Evolutionary conservation across 2,113 vertebrate species (phyloP).

Genomic region (Arvicanthis niloticus): DNA sequence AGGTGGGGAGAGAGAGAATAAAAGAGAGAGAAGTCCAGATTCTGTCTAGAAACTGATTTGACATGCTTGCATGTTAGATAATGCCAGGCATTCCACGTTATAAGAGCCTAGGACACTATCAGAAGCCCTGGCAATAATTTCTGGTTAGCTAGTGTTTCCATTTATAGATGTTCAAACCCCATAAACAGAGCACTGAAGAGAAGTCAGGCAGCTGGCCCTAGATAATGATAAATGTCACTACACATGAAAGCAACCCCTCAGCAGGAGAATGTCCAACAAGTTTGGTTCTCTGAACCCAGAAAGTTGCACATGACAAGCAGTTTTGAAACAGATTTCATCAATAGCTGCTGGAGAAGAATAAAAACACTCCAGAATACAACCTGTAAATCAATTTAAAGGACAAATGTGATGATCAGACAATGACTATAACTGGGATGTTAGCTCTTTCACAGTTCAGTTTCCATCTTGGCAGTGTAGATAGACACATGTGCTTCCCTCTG

Average conservation of each 20-base stretch:
- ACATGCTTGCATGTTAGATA: slow-evolving; percentile 84
- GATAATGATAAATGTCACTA: slow-evolving; percentile 89
- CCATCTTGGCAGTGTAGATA: neutral
- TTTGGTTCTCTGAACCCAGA: slow-evolving; percentile 32
- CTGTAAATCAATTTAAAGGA: slow-evolving; percentile 47
- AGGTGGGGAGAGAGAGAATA: neutral
- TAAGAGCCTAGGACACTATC: slow-evolving; percentile 86
- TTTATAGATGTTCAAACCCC: slow-evolving; percentile 94
- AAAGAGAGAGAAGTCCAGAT: slow-evolving; percentile 64
- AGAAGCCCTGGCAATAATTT: slow-evolving; percentile 87
- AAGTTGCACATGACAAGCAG: slow-evolving; percentile 35
- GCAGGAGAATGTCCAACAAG: slow-evolving; percentile 58
- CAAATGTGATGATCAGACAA: neutral
- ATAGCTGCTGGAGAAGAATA: neutral
- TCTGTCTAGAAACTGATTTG: slow-evolving; percentile 81
- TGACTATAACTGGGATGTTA: neutral
- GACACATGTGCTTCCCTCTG: neutral
- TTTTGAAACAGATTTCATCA: slow-evolving; percentile 42
- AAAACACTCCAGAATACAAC: neutral
- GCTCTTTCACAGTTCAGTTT: neutral
- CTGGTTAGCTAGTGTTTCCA: slow-evolving; percentile 91
- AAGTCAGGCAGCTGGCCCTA: slow-evolving; percentile 88
- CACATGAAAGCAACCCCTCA: slow-evolving; percentile 77
- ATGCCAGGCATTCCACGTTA: slow-evolving; percentile 81
- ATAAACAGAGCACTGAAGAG: slow-evolving; percentile 92